These are phyloP conservation scores for Darevskia mixta DNA, from an alignment of 2,797 vertebrate species.

Conservation along the genomic window DNA sequence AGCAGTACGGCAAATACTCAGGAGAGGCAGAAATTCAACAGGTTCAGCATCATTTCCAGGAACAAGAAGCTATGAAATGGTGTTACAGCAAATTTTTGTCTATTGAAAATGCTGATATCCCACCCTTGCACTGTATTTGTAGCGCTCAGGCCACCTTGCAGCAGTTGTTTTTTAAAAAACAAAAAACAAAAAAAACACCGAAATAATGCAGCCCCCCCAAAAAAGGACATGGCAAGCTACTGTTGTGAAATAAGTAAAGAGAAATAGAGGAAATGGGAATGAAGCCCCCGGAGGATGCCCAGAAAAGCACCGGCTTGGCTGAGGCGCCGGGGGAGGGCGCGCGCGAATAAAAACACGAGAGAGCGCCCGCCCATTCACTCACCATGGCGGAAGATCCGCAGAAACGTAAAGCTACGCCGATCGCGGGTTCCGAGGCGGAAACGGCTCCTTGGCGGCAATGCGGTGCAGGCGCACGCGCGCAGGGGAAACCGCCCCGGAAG, in stretches of 20 bases:
- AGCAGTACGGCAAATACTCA: background rate
- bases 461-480: too few species aligned
- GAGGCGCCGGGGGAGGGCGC: rapidly evolving
- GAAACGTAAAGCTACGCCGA: background rate
- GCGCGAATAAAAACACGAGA: background rate
- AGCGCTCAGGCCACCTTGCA: background rate
- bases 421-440: background rate
- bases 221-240: background rate
- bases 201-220: background rate
- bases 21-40: background rate
- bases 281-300: too few species aligned
- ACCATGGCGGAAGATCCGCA: background rate
- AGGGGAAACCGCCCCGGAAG: background rate
- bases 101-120: background rate
- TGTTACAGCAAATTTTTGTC: background rate
- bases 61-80: too few species aligned
- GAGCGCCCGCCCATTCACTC: background rate
- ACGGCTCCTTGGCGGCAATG: too few species aligned
- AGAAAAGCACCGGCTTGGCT: background rate
- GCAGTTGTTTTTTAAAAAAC: background rate
- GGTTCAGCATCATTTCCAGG: background rate
- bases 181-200: background rate
- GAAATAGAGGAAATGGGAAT: too few species aligned
- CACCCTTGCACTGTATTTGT: background rate
- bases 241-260: background rate